Evolutionary conservation across 2,113 vertebrate genomes (phyloP), one percentile per base, ranked within the genome.

Genomic region (Microtus richardsoni): DNA sequence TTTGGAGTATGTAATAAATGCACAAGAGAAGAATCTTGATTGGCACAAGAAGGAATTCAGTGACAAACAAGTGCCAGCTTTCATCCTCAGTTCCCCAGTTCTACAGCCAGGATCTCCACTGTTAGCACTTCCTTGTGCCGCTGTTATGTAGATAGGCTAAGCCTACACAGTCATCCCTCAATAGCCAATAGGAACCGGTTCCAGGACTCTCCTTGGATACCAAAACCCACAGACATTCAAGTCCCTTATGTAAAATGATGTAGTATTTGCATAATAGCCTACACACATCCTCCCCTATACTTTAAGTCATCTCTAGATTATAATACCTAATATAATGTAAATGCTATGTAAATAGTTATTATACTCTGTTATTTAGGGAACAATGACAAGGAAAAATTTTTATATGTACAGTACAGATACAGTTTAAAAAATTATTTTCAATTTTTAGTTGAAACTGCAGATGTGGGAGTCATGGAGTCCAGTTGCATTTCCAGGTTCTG

Each of bases 171-270:
- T 54, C n/a, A 28, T 89, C 54, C 44, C 5, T 94, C 13, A 21
- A 26, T 75, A 66, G 49, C 68, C 47, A 62, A 54, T 33, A 13
- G 5, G 28, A 10, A 74, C 58, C 66, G 11, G 41, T 75, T 94
- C 68, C 44, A 89, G 68, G 58, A 94, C 9, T 84, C n/a, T 54
- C 28, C 58, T 83, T 82, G 60, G 58, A 75, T 83, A 64, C 68
- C 19, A 64, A 83, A 83, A 64, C 78, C 66, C 77, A 88, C 41
- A 66, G 41, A 73, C 36, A 39, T 44, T 39, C 41, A 52, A 64
- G 71, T 94, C 47, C 58, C 93, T 94, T 94, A 84, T 75, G 60
- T 39, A 82, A 90, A 94, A 75, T 84, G 58, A 64, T 90, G 10
- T 58, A 90, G 58, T 77, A 77, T 90, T 90, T 84, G 60, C 68